Percentiles rank a stretch among this genome's conserved stretches.
Conservation (phyloP, 2,888 invertebrate species). For the Asteroscopus sphinx region DNA sequence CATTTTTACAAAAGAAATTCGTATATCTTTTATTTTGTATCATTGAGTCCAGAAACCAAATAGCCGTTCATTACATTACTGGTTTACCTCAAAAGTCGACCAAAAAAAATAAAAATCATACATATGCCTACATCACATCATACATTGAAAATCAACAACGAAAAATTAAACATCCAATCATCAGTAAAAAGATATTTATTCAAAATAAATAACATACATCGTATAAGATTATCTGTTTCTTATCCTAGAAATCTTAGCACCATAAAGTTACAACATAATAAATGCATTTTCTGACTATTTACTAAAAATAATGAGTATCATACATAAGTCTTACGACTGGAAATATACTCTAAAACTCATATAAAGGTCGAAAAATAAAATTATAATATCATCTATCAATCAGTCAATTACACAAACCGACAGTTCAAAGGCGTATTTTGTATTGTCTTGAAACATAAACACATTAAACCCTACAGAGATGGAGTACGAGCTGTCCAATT, state of each 20-base stretch:
- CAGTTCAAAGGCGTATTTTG: slow-evolving; percentile 51
- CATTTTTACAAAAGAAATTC: slow-evolving; percentile 19
- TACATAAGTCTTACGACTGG: slow-evolving; percentile 65
- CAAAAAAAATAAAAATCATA: too few relatives aligned
- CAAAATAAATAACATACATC: slow-evolving; percentile 52
- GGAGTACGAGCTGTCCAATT: too few relatives aligned
- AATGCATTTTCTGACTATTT: slow-evolving; percentile 85
- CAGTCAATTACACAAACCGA: slow-evolving; percentile 58
- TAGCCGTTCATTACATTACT: too few relatives aligned
- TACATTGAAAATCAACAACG: too few relatives aligned
- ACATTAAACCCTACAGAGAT: too few relatives aligned
- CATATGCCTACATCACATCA: too few relatives aligned
- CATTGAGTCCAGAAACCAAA: neutral
- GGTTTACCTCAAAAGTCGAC: too few relatives aligned
- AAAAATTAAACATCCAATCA: too few relatives aligned
- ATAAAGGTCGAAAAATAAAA: slow-evolving; percentile 33
- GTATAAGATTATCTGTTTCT: slow-evolving; percentile 27
- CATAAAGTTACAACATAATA: slow-evolving; percentile 76
- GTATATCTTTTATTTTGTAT: slow-evolving; percentile 19
- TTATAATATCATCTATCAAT: slow-evolving; percentile 36
- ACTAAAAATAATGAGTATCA: slow-evolving; percentile 79
- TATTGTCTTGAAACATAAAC: slow-evolving; percentile 4
- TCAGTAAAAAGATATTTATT: slow-evolving; percentile 35
- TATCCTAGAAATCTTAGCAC: slow-evolving; percentile 71
- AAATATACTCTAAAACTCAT: slow-evolving; percentile 39